Percentiles rank a stretch among this genome's conserved stretches.
phyloP scores from a whole-genome alignment of 2,888 invertebrate species.

The Augochlorella aurata region DNA sequence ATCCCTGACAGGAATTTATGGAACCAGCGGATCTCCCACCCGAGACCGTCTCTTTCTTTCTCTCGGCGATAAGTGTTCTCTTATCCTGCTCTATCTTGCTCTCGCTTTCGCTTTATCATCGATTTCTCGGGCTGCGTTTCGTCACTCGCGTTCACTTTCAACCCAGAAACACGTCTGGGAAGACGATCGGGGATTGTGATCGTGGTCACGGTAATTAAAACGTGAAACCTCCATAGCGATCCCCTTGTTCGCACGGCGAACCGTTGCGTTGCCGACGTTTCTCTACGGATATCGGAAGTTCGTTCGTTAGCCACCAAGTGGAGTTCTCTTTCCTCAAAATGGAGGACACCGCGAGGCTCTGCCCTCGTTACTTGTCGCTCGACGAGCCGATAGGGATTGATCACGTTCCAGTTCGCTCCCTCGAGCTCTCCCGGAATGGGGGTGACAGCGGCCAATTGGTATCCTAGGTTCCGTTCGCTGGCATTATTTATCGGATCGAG shows the following conservation, averaged over 20 bases:
- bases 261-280: not conserved
- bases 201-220: slow-evolving; percentile 32
- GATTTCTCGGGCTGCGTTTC: slow-evolving; percentile 10
- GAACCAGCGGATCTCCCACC: not conserved
- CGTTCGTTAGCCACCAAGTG: not conserved
- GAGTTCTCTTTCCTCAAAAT: not conserved
- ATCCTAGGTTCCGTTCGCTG: not conserved
- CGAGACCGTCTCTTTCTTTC: not conserved
- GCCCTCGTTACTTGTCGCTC: not conserved
- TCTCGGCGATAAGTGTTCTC: not conserved
- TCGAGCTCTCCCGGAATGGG: not conserved
- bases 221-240: not conserved
- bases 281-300: not conserved
- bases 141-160: slow-evolving; percentile 19
- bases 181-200: not conserved
- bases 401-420: not conserved
- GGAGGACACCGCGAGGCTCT: not conserved
- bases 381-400: not conserved
- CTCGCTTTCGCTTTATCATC: slow-evolving; percentile 23
- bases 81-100: not conserved
- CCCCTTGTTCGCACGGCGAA: not conserved
- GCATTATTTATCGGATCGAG: not conserved
- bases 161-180: slow-evolving; percentile 13
- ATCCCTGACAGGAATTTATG: not conserved
- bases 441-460: not conserved